Evolutionary conservation across 1,140 invertebrate species (phyloP).

Genomic region (Achroia grisella): DNA sequence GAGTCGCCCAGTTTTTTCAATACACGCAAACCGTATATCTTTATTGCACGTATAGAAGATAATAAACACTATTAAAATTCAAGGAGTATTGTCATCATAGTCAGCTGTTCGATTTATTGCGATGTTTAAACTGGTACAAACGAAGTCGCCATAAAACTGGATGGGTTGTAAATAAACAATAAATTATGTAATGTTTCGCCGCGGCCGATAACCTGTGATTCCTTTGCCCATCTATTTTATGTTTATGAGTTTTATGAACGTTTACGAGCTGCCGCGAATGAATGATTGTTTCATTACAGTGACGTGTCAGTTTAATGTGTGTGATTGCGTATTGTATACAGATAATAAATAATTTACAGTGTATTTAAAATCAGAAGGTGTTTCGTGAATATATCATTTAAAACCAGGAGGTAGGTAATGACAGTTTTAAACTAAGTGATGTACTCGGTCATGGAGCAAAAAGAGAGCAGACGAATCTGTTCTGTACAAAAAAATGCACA

Average conservation of each 20-base stretch:
- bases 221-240: slow-evolving; percentile 15
- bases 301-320: slow-evolving; percentile 9
- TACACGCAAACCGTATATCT: too few relatives aligned
- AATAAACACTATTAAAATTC: slow-evolving; percentile 38
- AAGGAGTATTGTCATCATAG: slow-evolving; percentile 1
- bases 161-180: slow-evolving; percentile 28
- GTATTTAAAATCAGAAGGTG: not conserved
- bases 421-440: not conserved
- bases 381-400: too few relatives aligned
- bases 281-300: slow-evolving; percentile 2
- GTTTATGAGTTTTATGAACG: slow-evolving; percentile 20
- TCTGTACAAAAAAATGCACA: slow-evolving; percentile 41
- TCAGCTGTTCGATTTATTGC: not conserved
- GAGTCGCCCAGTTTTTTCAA: too few relatives aligned
- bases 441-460: slow-evolving; percentile 13
- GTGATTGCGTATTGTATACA: not conserved
- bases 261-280: slow-evolving; percentile 10
- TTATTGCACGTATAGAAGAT: not conserved
- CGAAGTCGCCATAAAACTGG: slow-evolving; percentile 23
- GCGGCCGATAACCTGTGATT: slow-evolving; percentile 23
- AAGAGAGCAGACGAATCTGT: slow-evolving; percentile 17
- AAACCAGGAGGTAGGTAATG: too few relatives aligned
- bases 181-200: slow-evolving; percentile 23
- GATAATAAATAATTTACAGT: not conserved
- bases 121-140: not conserved